Evolutionary conservation across 2,113 vertebrate species (phyloP), one percentile per base, ranked within the genome.

Genomic region (Nerophis lumbriciformis): DNA sequence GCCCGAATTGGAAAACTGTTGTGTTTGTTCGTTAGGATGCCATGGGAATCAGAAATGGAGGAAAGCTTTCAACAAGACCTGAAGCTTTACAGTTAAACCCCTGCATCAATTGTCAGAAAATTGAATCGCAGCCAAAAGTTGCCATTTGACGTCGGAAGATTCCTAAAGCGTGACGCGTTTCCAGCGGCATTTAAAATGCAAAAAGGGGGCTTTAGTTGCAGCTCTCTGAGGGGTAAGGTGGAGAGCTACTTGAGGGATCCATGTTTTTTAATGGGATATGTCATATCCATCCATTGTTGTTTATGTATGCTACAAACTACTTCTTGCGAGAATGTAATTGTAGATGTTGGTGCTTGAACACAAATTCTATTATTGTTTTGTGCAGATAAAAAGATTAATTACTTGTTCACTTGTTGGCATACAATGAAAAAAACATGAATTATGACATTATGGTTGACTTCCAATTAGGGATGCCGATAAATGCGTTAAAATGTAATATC

Each of bases 61-160:
- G 60, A 79, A 76, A 64, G 69, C 77, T 78, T 78, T 79, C 64
- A 77, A 79, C 71, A 67, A 63, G 62, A 60, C 45, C 16, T 68
- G 76, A 74, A 71, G 68, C 50, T 59, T 57, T 49, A 37, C 66
- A 69, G 68, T 67, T 76, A 85, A 83, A 73, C 81, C 79, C 71
- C 69, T 9, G 13, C 61, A 68, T 73, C 60, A 53, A 77, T 81
- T 87, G 69, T 82, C 70, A 66, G 68, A 69, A 78, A 82, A 83
- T 77, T 80, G 62, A 84, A 79, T 83, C 66, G 66, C 66, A 80
- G 70, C 72, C 72, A 61, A 71, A 54, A 77, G 78, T 82, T 73
- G 65, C 63, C 61, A 63, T 60, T 66, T 76, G 48, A 66, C 49
- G 35, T 50, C 65, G 61, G 71, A 82, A 65, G 60, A 74, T 83